Conservation (phyloP, 2,888 invertebrate species). For the Tiliacea citrago region DNA sequence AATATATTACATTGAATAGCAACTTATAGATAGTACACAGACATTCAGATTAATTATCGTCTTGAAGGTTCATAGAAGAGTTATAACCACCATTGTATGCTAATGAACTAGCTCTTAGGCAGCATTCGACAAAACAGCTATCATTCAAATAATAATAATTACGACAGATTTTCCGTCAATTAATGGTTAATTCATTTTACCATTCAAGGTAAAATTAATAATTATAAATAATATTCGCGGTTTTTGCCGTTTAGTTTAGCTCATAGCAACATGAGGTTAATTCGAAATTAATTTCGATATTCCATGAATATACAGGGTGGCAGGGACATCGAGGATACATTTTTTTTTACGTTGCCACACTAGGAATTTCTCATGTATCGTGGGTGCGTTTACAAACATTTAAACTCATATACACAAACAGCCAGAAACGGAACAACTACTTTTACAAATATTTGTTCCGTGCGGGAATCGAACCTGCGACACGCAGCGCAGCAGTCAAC, state of each 20-base stretch:
- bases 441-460: no score
- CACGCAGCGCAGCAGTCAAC: no score
- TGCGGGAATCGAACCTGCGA: no score
- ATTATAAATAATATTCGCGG: slow-evolving; percentile 25
- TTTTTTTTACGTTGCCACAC: no score
- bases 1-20: background rate
- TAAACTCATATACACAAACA: no score
- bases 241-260: background rate
- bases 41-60: slow-evolving; percentile 20
- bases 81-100: slow-evolving; percentile 51
- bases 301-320: no score
- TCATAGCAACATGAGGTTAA: background rate
- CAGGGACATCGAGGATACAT: no score
- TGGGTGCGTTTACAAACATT: no score
- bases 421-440: no score
- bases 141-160: slow-evolving; percentile 42
- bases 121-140: slow-evolving; percentile 58
- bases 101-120: slow-evolving; percentile 47
- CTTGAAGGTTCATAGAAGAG: slow-evolving; percentile 6
- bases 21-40: background rate
- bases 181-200: slow-evolving; percentile 40
- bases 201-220: slow-evolving; percentile 16
- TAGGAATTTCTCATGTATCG: no score
- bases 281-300: background rate
- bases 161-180: slow-evolving; percentile 31